These are phyloP conservation scores for Mycetomoellerius zeteki DNA, from an alignment of 1,140 invertebrate species.

Conservation along the genomic window DNA sequence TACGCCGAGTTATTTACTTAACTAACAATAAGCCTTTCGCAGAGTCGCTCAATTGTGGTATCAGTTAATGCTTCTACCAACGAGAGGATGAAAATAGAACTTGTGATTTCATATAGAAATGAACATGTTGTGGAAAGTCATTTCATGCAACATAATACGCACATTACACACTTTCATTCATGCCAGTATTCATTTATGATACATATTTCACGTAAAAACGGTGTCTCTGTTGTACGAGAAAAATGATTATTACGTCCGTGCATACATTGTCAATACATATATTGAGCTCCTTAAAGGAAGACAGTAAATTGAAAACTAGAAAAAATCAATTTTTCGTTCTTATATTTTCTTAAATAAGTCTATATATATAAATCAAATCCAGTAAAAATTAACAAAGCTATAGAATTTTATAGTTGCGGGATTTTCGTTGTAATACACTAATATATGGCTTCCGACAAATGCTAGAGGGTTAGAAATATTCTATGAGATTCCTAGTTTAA, in stretches of 20 bases:
- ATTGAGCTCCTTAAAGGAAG: not conserved
- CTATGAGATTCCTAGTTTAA: no score
- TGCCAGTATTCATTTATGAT: constrained; percentile 4
- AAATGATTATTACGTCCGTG: constrained; percentile 29
- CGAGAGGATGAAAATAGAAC: constrained; percentile 33
- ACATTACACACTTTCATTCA: constrained; percentile 35
- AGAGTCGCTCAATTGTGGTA: constrained; percentile 1
- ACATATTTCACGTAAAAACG: constrained; percentile 11
- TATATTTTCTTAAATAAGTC: no score
- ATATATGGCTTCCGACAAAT: no score
- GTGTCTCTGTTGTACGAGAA: not conserved
- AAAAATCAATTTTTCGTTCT: no score
- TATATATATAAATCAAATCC: no score
- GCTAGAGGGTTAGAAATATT: no score
- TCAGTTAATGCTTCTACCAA: constrained; percentile 23
- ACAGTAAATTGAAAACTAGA: no score
- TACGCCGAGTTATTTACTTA: constrained; percentile 18
- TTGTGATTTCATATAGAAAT: constrained; percentile 9
- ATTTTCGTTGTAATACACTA: no score
- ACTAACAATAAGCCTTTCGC: constrained; percentile 11
- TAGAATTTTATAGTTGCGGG: no score
- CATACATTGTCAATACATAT: not conserved
- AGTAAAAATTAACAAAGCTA: no score
- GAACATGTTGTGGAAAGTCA: not conserved
- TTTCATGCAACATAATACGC: constrained; percentile 46